A percentile compares a stretch with the other conserved stretches of the same genome.
Evolutionary conservation across 2,113 vertebrate genomes (phyloP).

Genomic region (Cygnus atratus): DNA sequence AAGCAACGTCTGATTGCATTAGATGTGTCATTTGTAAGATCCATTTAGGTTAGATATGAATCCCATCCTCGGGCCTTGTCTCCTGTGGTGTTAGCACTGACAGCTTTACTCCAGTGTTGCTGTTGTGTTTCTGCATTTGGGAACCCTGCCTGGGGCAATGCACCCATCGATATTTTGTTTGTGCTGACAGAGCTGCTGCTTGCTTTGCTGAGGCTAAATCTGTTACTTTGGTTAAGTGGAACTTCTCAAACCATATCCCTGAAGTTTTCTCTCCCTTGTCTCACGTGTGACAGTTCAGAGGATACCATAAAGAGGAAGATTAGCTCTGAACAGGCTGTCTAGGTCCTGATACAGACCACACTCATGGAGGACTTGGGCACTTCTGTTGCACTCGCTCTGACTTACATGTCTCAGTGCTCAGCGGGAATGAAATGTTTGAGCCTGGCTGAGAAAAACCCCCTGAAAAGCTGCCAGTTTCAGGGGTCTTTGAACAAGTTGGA

Average conservation of each 20-base stretch:
- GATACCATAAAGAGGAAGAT: neutral
- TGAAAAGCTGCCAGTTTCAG: neutral
- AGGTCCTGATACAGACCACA: neutral
- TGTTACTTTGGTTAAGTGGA: neutral
- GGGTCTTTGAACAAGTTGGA: neutral
- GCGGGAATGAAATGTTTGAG: neutral
- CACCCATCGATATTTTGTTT: accelerated
- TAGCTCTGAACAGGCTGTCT: neutral
- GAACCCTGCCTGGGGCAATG: neutral
- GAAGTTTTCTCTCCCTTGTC: neutral
- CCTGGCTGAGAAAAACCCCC: neutral
- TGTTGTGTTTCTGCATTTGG: neutral
- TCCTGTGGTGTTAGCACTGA: neutral
- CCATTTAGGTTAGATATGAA: no score
- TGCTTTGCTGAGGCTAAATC: neutral
- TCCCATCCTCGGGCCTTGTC: neutral
- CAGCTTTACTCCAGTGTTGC: neutral
- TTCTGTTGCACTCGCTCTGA: neutral
- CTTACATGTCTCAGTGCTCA: neutral
- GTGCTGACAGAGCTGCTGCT: neutral
- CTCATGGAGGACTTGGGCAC: neutral
- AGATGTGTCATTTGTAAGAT: neutral
- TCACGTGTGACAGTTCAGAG: neutral
- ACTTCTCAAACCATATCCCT: neutral
- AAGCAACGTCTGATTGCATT: neutral